Evolutionary conservation across 92 coral and sea anemone species (phyloP).

Genomic region (Phenganax marumi): DNA sequence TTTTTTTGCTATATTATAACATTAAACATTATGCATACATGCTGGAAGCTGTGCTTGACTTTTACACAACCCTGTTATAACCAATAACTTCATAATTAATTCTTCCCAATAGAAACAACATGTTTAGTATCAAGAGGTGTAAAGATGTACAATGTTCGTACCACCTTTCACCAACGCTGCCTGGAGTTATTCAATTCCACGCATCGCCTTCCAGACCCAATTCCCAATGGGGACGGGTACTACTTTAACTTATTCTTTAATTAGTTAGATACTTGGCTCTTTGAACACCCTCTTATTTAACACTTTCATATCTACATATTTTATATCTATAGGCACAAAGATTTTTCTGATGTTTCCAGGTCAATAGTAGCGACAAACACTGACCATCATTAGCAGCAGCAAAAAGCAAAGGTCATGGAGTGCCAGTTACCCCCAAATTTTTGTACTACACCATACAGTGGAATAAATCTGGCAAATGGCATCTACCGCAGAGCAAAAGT

Average conservation of each 20-base stretch:
- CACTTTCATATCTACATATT: background rate
- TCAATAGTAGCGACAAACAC: slow-evolving; percentile 4
- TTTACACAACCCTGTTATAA: no score
- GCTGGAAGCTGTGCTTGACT: background rate
- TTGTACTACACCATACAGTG: no score
- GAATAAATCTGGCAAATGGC: no score
- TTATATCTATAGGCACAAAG: slow-evolving; percentile 5
- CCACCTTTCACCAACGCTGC: slow-evolving; percentile 15
- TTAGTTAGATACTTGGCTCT: background rate
- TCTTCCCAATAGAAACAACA: background rate
- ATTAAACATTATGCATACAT: no score
- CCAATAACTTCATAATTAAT: background rate
- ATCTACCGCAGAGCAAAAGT: no score
- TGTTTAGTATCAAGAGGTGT: background rate
- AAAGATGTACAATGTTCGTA: background rate
- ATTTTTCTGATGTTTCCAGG: slow-evolving; percentile 18
- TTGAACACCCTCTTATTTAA: background rate
- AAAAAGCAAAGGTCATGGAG: no score
- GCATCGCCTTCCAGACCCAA: slow-evolving; percentile 5
- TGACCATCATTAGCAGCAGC: slow-evolving; percentile 10
- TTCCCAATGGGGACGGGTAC: background rate
- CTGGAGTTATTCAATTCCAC: background rate
- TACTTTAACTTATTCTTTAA: no score
- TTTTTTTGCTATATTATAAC: no score
- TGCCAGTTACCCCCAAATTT: no score